These are phyloP conservation scores for Sarcophaga rosellei DNA, from an alignment of 2,888 invertebrate genomes.

Conservation along the genomic window DNA sequence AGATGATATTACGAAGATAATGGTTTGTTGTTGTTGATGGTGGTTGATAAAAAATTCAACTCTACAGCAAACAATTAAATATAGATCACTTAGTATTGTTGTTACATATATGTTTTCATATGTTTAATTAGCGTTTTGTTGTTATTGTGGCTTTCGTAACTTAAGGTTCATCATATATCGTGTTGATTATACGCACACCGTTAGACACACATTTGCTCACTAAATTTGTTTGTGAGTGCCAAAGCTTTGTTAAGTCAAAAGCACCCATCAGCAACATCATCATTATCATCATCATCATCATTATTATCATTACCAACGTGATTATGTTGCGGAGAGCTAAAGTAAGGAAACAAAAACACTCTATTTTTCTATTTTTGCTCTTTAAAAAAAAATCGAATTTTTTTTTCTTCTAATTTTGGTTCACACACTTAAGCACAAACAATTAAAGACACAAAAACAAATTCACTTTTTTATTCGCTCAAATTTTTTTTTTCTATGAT, in stretches of 20 bases:
- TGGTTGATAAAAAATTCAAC: not conserved
- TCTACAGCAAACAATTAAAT: constrained; percentile 13
- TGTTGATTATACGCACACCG: constrained; percentile 41
- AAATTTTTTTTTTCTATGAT: not conserved
- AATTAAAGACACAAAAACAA: constrained; percentile 42
- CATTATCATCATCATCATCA: constrained; percentile 33
- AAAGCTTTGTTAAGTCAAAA: constrained; percentile 50
- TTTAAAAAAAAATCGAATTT: not conserved
- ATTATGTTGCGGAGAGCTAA: constrained; percentile 58
- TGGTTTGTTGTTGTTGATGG: not conserved
- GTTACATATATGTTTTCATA: constrained; percentile 48
- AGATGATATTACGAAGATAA: constrained; percentile 39
- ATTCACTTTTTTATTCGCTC: constrained; percentile 48
- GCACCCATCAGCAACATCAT: constrained; percentile 41
- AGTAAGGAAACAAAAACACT: constrained; percentile 34
- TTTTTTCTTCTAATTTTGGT: constrained; percentile 22
- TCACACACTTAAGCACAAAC: constrained; percentile 2
- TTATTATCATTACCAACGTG: not conserved
- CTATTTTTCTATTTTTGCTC: constrained; percentile 54
- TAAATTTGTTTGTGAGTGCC: constrained; percentile 42
- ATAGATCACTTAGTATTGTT: constrained; percentile 58
- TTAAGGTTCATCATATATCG: constrained; percentile 31
- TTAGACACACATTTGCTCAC: constrained; percentile 56
- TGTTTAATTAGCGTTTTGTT: constrained; percentile 61
- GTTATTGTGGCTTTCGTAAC: constrained; percentile 26